Conservation (phyloP, 1,140 invertebrate genomes). For the Apis laboriosa region DNA sequence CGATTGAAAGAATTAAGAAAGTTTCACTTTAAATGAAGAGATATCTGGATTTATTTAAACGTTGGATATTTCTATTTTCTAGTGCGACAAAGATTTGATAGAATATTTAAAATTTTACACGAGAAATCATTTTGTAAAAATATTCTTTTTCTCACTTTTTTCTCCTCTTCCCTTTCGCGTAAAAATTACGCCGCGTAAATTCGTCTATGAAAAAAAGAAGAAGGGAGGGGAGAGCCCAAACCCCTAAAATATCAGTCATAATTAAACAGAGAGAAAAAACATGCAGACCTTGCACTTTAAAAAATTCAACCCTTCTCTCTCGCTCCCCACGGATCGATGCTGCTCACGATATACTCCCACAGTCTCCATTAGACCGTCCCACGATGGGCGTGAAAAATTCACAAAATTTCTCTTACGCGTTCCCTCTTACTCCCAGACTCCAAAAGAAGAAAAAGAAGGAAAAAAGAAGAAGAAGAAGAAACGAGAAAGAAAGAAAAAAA, state of each 20-base stretch:
- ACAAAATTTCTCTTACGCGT: not conserved
- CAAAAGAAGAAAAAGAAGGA: no score
- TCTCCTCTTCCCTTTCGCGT: no score
- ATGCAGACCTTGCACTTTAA: constrained; percentile 4
- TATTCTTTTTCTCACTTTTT: no score
- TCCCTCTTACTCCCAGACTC: no score
- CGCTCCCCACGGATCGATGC: not conserved
- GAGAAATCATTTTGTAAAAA: no score
- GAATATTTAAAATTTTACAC: no score
- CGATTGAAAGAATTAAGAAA: no score
- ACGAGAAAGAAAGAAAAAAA: not conserved
- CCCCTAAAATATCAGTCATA: not conserved
- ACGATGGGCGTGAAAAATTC: not conserved
- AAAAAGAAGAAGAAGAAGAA: not conserved
- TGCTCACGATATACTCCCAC: not conserved
- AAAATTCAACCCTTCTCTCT: not conserved
- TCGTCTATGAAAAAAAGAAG: not conserved
- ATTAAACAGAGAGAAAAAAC: not conserved
- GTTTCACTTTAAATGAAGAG: not conserved
- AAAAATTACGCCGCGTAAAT: not conserved
- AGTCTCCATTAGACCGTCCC: not conserved
- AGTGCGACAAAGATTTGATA: no score
- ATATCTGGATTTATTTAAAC: no score
- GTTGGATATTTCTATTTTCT: no score
- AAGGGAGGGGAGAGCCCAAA: no score